phyloP scores from a whole-genome alignment of 2,888 invertebrate species.

The Drosophila testacea region DNA sequence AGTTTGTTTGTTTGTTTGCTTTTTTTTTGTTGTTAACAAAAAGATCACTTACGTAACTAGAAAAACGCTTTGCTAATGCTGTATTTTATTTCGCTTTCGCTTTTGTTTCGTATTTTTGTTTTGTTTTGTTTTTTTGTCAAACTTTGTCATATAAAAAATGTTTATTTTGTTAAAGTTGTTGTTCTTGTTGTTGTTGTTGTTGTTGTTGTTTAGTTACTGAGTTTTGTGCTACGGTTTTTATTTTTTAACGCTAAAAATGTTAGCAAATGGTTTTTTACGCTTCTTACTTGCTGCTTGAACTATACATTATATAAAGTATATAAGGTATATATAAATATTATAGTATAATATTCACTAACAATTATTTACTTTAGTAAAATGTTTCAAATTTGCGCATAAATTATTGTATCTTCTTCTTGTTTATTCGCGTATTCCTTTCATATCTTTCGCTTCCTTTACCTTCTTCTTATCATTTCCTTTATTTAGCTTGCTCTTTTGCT shows the following conservation, averaged over 20 bases:
- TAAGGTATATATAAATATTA: conserved; percentile 61
- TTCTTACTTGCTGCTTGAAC: conserved; percentile 60
- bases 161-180: conserved; percentile 19
- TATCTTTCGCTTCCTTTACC: neutral
- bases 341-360: conserved; percentile 76
- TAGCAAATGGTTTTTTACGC: conserved; percentile 59
- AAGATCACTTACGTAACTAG: conserved; percentile 57
- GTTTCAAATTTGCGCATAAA: conserved; percentile 78
- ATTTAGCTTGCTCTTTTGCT: neutral
- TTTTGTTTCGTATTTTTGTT: conserved; percentile 17
- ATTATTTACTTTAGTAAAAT: conserved; percentile 79
- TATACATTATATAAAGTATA: conserved; percentile 74
- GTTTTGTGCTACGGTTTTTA: conserved; percentile 69
- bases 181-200: too few relatives aligned
- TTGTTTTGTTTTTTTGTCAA: conserved; percentile 31
- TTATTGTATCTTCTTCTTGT: conserved; percentile 63
- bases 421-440: conserved; percentile 14
- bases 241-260: conserved; percentile 61
- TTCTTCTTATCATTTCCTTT: neutral
- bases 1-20: conserved; percentile 9
- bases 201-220: conserved; percentile 47
- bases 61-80: conserved; percentile 70
- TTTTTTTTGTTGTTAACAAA: conserved; percentile 45
- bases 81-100: conserved; percentile 14
- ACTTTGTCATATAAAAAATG: conserved; percentile 63